Percentiles rank a stretch among this genome's conserved stretches.
These are phyloP conservation scores for Lordiphosa stackelbergi DNA, from an alignment of 1,140 invertebrate species.

Conservation along the genomic window DNA sequence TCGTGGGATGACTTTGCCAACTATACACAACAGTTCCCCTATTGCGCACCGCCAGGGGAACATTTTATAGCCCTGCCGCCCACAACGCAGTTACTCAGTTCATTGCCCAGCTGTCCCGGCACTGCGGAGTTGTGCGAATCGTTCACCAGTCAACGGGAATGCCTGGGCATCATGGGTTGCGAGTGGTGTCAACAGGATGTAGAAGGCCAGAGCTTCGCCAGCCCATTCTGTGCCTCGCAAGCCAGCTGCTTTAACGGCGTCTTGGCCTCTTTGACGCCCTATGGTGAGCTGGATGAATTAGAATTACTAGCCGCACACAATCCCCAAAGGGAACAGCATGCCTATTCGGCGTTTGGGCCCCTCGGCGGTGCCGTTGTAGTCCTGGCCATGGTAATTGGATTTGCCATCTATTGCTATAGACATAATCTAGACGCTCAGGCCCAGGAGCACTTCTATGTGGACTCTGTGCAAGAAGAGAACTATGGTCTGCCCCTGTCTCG, in stretches of 20 bases:
- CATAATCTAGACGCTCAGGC: constrained; percentile 80
- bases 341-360: constrained; percentile 82
- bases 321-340: constrained; percentile 78
- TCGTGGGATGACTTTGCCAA: constrained; percentile 46
- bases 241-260: constrained; percentile 89
- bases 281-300: constrained; percentile 83
- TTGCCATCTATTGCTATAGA: constrained; percentile 82
- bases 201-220: constrained; percentile 83
- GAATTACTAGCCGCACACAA: constrained; percentile 78
- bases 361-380: constrained; percentile 82
- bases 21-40: constrained; percentile 66
- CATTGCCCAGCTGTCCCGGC: constrained; percentile 80
- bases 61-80: constrained; percentile 66
- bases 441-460: constrained; percentile 78
- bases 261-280: constrained; percentile 88
- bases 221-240: constrained; percentile 88
- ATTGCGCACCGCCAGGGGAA: constrained; percentile 68
- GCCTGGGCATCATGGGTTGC: constrained; percentile 91
- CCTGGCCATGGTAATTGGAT: constrained; percentile 80
- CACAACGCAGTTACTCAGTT: constrained; percentile 34
- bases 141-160: constrained; percentile 84
- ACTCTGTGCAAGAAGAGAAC: constrained; percentile 78
- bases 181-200: constrained; percentile 92
- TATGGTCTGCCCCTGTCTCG: constrained; percentile 71
- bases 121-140: constrained; percentile 85